Evolutionary conservation across 2,797 vertebrate genomes (phyloP).

Genomic region (Poecile montanus): DNA sequence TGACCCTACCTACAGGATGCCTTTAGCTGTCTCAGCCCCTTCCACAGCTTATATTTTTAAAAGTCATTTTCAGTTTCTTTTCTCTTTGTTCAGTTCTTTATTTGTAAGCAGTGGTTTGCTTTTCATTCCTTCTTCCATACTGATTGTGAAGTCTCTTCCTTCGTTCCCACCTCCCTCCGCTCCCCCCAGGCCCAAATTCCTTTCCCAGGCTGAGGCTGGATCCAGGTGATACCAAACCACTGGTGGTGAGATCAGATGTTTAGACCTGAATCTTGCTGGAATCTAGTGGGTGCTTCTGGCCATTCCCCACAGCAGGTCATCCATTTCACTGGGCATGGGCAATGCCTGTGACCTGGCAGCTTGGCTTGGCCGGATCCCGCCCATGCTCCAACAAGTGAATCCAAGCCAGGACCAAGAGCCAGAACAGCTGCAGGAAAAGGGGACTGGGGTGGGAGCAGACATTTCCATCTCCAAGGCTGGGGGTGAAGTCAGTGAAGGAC

Average conservation of each 20-base stretch:
- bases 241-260: background rate
- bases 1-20: background rate
- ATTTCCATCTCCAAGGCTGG: background rate
- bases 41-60: background rate
- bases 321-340: accelerated
- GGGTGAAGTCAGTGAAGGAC: background rate
- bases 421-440: background rate
- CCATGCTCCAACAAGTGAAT: accelerated
- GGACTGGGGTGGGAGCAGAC: background rate
- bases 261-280: background rate
- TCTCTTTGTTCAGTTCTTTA: background rate
- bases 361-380: accelerated
- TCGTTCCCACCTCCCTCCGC: background rate
- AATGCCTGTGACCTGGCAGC: background rate
- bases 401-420: background rate
- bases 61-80: background rate
- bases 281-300: background rate
- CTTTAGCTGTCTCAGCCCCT: background rate
- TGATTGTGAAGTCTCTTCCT: background rate
- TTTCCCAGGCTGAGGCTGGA: background rate
- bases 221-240: background rate
- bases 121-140: background rate
- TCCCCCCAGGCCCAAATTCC: background rate
- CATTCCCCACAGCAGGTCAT: background rate
- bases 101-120: background rate